Evolutionary conservation across 2,113 vertebrate species (phyloP), one percentile per base, ranked within the genome.

Genomic region (Amblyornis subalaris): DNA sequence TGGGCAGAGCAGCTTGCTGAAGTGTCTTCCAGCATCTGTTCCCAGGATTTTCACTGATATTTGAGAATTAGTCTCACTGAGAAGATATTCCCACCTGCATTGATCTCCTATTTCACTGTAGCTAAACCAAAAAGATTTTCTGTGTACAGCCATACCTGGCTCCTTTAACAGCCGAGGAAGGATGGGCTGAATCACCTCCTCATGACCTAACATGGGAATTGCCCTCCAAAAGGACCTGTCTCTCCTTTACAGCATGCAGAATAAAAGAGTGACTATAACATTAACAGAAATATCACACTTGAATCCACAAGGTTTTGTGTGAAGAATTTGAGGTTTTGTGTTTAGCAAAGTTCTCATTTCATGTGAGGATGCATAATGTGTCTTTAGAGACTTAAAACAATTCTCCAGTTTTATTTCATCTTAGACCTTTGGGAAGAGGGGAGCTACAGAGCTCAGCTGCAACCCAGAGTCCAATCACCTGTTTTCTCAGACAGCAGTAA

Each of bases 71-170:
- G 5, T 51, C 8, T 81, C 61, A 71, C 24, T 2, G 1, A 73
- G 50, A 91, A 65, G 9, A 2, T 64, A 60, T 29, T 81, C 33
- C 14, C 12, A 35, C 29, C 16, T 4, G 10, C 44, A 64, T 17
- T 44, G 21, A 44, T 29, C 10, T 89, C 35, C 8, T 67, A 3
- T 86, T 67, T 89, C 21, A n/a, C 25, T 78, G 5, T 10, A 62
- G 26, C 10, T 69, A 44, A 88, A 40, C 13, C 3, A 65, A 47
- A 23, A 50, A 38, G 2, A 9, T 60, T 83, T 84, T 74, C 20
- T 80, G 26, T 2, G 0, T 50, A 12, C 4, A 75, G 4, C 6
- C 21, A 35, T 79, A 48, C 6, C 14, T 72, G 24, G 0, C 5
- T 72, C 9, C 26, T 55, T 66, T 71, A 78, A 51, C 5, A 82